A percentile compares a stretch with the other conserved stretches of the same genome.
These are phyloP conservation scores for Oceanodroma leucorhoa DNA, from an alignment of 2,797 vertebrate genomes.

Conservation along the genomic window DNA sequence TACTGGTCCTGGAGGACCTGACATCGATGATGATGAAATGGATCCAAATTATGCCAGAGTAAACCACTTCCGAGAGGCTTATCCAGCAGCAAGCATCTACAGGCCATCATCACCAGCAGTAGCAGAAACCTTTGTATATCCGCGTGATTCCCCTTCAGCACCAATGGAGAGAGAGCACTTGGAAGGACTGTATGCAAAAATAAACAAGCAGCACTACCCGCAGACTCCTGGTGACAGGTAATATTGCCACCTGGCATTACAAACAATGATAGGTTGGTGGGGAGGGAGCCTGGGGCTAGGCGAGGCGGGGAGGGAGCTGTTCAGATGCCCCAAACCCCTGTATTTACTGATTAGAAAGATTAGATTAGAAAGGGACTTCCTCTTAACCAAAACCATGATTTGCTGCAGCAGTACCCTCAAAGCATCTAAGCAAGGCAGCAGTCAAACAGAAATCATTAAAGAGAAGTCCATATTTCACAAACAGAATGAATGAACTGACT, in stretches of 20 bases:
- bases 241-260: not conserved
- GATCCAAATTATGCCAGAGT: slow-evolving; percentile 96
- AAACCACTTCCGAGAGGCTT: slow-evolving; percentile 85
- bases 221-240: slow-evolving; percentile 85
- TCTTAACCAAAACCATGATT: not conserved
- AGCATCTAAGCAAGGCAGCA: slow-evolving; percentile 25
- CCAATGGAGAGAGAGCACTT: slow-evolving; percentile 83
- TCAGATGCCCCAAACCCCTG: not conserved
- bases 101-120: slow-evolving; percentile 69
- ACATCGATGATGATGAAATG: slow-evolving; percentile 90
- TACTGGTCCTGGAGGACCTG: slow-evolving; percentile 62
- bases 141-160: slow-evolving; percentile 67
- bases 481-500: slow-evolving; percentile 49
- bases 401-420: not conserved
- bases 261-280: not conserved
- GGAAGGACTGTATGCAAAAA: slow-evolving; percentile 91
- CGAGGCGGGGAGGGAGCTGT: not conserved
- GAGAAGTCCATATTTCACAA: slow-evolving; percentile 52
- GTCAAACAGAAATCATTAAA: slow-evolving; percentile 56
- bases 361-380: not conserved
- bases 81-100: slow-evolving; percentile 66
- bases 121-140: slow-evolving; percentile 69
- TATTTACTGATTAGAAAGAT: slow-evolving; percentile 5
- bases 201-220: slow-evolving; percentile 88
- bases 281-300: not conserved